phyloP scores from a whole-genome alignment of 2,113 vertebrate genomes.

The Entomyzon cyanotis region DNA sequence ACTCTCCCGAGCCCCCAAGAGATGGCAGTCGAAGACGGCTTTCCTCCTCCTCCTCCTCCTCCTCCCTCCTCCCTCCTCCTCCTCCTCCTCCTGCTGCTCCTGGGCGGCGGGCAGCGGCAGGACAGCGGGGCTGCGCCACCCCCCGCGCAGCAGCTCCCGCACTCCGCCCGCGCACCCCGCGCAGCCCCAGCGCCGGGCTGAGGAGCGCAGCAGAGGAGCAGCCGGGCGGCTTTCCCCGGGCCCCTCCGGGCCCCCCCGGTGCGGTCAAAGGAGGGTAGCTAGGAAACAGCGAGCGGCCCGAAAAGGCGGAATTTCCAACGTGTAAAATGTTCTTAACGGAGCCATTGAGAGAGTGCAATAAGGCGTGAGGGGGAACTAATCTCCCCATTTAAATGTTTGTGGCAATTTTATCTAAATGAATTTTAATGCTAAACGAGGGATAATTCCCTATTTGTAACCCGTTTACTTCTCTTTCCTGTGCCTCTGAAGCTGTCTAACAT shows the following conservation, averaged over 20 bases:
- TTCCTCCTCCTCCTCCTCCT: too few species aligned
- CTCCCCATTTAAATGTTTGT: constrained; percentile 95
- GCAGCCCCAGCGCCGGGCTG: background rate
- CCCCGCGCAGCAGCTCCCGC: background rate
- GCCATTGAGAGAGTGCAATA: constrained; percentile 93
- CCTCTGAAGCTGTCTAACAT: constrained; percentile 78
- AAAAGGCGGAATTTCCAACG: constrained; percentile 84
- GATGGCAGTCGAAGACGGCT: constrained; percentile 77
- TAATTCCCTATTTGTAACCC: constrained; percentile 89
- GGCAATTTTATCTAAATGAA: constrained; percentile 96
- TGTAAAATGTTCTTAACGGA: constrained; percentile 86
- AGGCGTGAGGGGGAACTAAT: constrained; percentile 98
- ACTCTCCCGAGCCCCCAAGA: constrained; percentile 88
- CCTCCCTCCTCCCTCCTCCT: too few species aligned
- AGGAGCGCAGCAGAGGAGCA: background rate
- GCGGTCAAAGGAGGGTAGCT: constrained; percentile 81
- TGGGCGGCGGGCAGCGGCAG: background rate
- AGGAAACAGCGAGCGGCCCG: constrained; percentile 82
- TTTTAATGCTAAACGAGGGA: constrained; percentile 96
- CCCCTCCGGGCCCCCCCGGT: background rate
- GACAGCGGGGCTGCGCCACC: background rate
- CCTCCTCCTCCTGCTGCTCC: too few species aligned
- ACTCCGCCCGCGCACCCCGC: background rate
- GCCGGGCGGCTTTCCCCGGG: background rate
- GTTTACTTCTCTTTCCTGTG: constrained; percentile 85